Conservation (phyloP, 2,888 invertebrate genomes). For the Phortica magna region DNA sequence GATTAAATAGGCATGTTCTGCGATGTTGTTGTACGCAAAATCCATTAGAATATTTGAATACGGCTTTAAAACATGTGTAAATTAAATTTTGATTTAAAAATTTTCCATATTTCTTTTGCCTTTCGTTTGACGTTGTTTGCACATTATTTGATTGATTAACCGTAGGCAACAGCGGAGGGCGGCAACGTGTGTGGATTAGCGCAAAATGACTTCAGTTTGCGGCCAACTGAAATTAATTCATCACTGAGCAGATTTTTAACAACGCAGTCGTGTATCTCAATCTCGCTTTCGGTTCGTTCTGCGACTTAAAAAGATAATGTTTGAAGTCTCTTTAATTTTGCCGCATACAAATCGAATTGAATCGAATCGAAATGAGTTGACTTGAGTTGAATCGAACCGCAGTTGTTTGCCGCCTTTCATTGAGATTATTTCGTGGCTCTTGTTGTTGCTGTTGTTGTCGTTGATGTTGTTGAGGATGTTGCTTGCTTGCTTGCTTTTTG, state of each 20-base stretch:
- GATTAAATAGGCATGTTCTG: conserved; percentile 73
- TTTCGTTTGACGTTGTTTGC: background rate
- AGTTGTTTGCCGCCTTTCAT: background rate
- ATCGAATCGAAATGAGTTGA: conserved; percentile 6
- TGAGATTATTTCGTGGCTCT: background rate
- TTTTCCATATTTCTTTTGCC: background rate
- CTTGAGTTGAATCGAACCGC: background rate
- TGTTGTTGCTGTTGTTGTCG: background rate
- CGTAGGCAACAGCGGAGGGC: conserved; percentile 12
- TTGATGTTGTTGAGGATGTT: background rate
- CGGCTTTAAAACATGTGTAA: conserved; percentile 41
- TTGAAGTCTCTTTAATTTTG: conserved; percentile 19
- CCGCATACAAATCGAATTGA: conserved; percentile 22
- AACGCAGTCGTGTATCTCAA: conserved; percentile 18
- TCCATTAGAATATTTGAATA: conserved; percentile 57
- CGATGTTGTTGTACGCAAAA: conserved; percentile 58
- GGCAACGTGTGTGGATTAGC: background rate
- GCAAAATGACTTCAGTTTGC: background rate
- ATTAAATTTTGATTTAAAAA: conserved; percentile 29
- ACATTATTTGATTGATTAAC: conserved; percentile 23
- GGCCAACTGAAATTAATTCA: conserved; percentile 31
- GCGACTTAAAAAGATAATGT: conserved; percentile 28
- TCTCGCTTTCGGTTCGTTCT: conserved; percentile 14
- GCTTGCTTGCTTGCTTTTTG: background rate
- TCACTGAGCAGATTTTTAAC: conserved; percentile 27